Conservation (phyloP, 1,140 invertebrate genomes). For the Leptonema lineaticorne region DNA sequence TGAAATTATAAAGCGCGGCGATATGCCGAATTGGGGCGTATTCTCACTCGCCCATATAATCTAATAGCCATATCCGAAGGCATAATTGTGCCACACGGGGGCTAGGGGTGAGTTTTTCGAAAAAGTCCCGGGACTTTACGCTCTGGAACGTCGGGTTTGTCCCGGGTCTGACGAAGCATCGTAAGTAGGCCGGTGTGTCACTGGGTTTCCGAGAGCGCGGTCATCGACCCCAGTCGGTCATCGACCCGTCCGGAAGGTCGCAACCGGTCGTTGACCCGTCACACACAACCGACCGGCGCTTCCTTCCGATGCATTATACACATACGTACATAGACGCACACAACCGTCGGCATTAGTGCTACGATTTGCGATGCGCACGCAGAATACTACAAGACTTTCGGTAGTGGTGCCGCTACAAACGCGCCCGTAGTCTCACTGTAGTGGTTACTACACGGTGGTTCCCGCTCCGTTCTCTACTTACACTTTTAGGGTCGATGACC, state of each 20-base stretch:
- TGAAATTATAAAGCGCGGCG: too few relatives aligned
- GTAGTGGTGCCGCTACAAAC: too few relatives aligned
- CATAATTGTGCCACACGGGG: background rate
- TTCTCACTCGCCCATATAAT: too few relatives aligned
- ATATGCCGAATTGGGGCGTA: too few relatives aligned
- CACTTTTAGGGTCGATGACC: background rate
- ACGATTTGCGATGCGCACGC: too few relatives aligned
- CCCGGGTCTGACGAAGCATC: too few relatives aligned
- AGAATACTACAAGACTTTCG: too few relatives aligned
- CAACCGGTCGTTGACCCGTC: background rate
- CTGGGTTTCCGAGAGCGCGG: conserved; percentile 38
- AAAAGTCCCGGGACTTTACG: background rate
- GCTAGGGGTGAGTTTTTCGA: too few relatives aligned
- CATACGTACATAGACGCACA: background rate
- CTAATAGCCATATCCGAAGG: too few relatives aligned
- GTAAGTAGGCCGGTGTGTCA: background rate
- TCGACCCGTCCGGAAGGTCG: background rate
- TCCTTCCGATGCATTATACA: background rate
- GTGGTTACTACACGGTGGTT: too few relatives aligned
- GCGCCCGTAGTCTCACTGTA: too few relatives aligned
- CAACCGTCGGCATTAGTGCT: too few relatives aligned
- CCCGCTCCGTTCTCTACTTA: background rate
- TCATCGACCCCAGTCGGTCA: conserved; percentile 30
- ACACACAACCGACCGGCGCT: conserved; percentile 21
- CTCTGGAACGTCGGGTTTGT: background rate